Conservation (phyloP, 2,888 invertebrate genomes). For the Salticus scenicus region DNA sequence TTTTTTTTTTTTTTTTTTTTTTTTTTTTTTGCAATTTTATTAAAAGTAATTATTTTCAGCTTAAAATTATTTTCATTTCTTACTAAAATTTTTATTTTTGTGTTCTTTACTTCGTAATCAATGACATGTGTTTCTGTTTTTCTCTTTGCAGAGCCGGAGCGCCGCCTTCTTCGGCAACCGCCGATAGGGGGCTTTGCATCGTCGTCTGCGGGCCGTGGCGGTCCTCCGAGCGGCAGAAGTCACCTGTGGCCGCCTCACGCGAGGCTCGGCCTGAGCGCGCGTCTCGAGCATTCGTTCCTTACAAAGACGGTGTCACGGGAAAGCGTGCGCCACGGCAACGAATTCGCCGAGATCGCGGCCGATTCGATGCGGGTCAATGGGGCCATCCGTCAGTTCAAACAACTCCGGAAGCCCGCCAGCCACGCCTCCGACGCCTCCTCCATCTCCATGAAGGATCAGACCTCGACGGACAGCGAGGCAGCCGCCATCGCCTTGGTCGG, state of each 20-base stretch:
- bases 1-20: no score
- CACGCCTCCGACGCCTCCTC: slow-evolving; percentile 93
- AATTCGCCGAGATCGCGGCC: slow-evolving; percentile 95
- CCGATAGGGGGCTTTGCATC: slow-evolving; percentile 51
- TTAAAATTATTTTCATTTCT: no score
- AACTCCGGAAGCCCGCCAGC: slow-evolving; percentile 96
- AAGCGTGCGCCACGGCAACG: slow-evolving; percentile 83
- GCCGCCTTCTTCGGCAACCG: slow-evolving; percentile 53
- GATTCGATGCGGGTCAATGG: slow-evolving; percentile 97
- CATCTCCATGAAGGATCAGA: slow-evolving; percentile 80
- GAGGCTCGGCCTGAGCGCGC: slow-evolving; percentile 76
- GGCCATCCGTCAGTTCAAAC: slow-evolving; percentile 95
- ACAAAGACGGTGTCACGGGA: slow-evolving; percentile 90
- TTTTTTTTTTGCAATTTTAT: no score
- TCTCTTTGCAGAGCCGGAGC: slow-evolving; percentile 48
- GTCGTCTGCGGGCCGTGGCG: slow-evolving; percentile 36
- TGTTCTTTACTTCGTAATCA: background rate
- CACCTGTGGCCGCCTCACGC: slow-evolving; percentile 81
- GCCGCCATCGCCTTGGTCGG: slow-evolving; percentile 68
- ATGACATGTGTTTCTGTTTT: slow-evolving; percentile 2
- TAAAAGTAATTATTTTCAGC: no score
- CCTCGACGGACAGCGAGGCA: slow-evolving; percentile 66
- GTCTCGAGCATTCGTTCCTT: slow-evolving; percentile 76
- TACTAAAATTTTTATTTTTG: no score
- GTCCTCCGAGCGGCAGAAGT: slow-evolving; percentile 79